Evolutionary conservation across 2,888 invertebrate genomes (phyloP), one percentile per base, ranked within the genome.

Genomic region (Perithous albicinctus): DNA sequence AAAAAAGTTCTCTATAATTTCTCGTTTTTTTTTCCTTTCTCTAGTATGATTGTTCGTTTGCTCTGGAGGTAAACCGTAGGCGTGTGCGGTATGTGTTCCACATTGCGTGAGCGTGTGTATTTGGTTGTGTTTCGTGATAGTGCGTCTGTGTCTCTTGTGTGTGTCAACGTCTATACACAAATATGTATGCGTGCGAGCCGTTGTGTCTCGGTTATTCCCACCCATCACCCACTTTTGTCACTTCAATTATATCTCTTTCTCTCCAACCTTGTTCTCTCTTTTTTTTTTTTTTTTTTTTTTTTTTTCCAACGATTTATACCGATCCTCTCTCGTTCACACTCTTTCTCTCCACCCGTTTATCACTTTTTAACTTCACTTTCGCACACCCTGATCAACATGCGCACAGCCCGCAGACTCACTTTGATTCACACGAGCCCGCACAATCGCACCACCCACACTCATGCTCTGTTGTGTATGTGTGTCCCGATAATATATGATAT

Each of bases 81-180:
- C 85, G 81, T 85, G 80, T 84, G 84, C 84, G 85, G 85, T 80
- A 81, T 84, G 85, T 84, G 83, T 84, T 83, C 82, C 82, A 82
- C 82, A 82, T 78, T 78, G 75, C 75, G 82, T 82, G 82, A 81
- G 73, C 63, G 83, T 84, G 83, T 86, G 82, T 84, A 77, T 84
- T 75, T n/a, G n/a, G n/a, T n/a, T 83, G 84, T 81, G 73, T 86
- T 78, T 83, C 29, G 80, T 84, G 35, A 26, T 15, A 12, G 72
- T 80, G 63, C 54, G 54, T 81, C 56, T 83, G 72, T 67, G 48
- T 64, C 26, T n/a, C n/a, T n/a, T n/a, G n/a, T 69, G 38, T 77
- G 78, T 76, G 26, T 78, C 56, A 48, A 48, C 63, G 26, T 73
- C 3, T 64, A 63, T 59, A 63, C 43, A 70, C 35, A 43, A 78